A percentile compares a stretch with the other conserved stretches of the same genome.
Conservation (phyloP, 2,113 vertebrate genomes). For the Rutilus rutilus region DNA sequence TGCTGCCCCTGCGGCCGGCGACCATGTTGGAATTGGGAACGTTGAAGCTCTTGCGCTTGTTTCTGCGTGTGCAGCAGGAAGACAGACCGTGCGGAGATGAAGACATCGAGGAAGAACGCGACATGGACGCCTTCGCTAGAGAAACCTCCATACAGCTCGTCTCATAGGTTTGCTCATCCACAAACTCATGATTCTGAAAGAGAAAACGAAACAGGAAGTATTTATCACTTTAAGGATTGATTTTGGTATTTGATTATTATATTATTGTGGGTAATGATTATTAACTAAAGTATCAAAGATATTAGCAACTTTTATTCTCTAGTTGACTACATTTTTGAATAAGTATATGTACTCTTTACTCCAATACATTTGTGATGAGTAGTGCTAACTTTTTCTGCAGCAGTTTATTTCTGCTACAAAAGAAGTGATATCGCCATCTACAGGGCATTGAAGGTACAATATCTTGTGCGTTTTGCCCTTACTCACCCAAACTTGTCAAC, state of each 20-base stretch:
- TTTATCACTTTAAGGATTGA: neutral
- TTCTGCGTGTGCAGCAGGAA: constrained; percentile 87
- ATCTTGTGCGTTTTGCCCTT: too few relatives aligned
- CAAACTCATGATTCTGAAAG: constrained; percentile 90
- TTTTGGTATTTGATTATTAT: neutral
- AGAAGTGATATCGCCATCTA: too few relatives aligned
- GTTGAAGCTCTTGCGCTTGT: constrained; percentile 89
- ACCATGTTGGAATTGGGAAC: constrained; percentile 82
- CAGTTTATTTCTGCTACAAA: too few relatives aligned
- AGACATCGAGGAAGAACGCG: constrained; percentile 85
- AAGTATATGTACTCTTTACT: too few relatives aligned
- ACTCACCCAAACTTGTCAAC: too few relatives aligned
- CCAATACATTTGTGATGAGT: too few relatives aligned
- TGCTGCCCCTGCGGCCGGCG: constrained; percentile 77
- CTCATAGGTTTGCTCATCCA: constrained; percentile 90
- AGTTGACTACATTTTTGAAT: too few relatives aligned
- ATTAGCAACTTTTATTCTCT: too few relatives aligned
- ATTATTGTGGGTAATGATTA: neutral
- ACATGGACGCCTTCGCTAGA: constrained; percentile 80
- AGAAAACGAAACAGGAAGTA: neutral
- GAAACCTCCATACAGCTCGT: constrained; percentile 85
- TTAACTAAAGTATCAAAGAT: neutral
- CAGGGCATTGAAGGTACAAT: too few relatives aligned
- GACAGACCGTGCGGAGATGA: constrained; percentile 80
- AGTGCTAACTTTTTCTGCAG: too few relatives aligned